phyloP scores from a whole-genome alignment of 23 tunicate species.

The Halocynthia aurantium region DNA sequence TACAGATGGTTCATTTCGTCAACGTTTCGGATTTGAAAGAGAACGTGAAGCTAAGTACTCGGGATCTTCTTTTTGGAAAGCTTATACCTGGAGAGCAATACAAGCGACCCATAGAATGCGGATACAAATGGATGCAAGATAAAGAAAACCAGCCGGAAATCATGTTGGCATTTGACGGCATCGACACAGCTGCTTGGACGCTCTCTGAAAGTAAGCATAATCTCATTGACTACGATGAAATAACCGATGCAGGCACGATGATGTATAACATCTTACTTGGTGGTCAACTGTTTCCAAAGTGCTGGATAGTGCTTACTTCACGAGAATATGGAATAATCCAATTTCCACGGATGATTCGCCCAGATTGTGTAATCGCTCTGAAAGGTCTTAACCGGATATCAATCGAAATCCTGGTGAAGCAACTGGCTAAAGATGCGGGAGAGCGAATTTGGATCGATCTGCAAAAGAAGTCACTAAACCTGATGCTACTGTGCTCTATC shows the following conservation, averaged over 20 bases:
- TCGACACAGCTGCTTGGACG: constrained; percentile 17
- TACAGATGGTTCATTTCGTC: not conserved
- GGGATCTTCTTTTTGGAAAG: not conserved
- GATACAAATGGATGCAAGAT: constrained; percentile 9
- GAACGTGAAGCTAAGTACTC: not conserved
- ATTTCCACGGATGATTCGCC: no score
- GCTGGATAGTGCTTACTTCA: no score
- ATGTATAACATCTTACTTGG: constrained; percentile 6
- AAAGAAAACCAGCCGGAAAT: not conserved
- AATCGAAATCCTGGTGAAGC: constrained; percentile 3
- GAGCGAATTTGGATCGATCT: constrained; percentile 1
- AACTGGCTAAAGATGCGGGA: constrained; percentile 2
- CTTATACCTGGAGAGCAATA: not conserved
- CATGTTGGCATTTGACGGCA: constrained; percentile 14
- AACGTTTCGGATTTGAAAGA: not conserved
- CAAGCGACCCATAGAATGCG: not conserved
- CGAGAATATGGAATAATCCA: no score
- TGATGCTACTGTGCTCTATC: constrained; percentile 7
- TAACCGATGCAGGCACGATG: not conserved
- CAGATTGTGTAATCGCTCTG: not conserved
- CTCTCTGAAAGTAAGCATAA: constrained; percentile 6
- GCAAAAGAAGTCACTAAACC: constrained; percentile 13
- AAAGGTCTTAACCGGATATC: constrained; percentile 2
- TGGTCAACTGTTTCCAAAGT: not conserved
- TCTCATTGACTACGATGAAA: constrained; percentile 2